These are phyloP conservation scores for Latheticus oryzae DNA, from an alignment of 2,888 invertebrate species.

Conservation along the genomic window DNA sequence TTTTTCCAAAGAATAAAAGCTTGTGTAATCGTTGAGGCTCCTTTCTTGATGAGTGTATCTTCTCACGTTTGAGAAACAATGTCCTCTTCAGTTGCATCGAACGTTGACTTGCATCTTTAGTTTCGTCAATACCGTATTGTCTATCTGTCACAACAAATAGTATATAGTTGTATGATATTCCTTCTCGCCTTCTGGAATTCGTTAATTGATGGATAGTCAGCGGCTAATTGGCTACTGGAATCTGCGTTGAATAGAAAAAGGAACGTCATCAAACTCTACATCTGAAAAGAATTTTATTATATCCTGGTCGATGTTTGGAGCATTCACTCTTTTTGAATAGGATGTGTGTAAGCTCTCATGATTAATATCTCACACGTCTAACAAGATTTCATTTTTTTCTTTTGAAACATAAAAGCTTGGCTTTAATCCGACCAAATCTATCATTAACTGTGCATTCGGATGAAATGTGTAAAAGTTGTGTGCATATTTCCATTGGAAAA, in stretches of 20 bases:
- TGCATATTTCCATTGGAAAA: conserved; percentile 60
- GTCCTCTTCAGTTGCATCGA: conserved; percentile 6
- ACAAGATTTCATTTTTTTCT: conserved; percentile 1
- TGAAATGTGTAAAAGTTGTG: conserved; percentile 42
- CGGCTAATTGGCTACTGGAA: conserved; percentile 51
- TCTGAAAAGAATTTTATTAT: conserved; percentile 18
- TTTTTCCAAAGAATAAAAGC: too few species aligned
- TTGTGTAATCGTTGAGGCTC: too few species aligned
- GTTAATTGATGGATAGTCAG: conserved; percentile 53
- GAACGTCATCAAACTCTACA: conserved; percentile 13
- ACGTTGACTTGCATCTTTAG: conserved; percentile 46
- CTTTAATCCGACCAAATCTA: conserved; percentile 28
- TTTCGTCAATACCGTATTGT: conserved; percentile 42
- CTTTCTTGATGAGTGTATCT: too few species aligned
- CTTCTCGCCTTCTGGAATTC: conserved; percentile 48
- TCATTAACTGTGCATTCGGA: conserved; percentile 42
- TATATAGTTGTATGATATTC: conserved; percentile 42
- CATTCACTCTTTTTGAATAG: not conserved
- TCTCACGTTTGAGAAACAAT: too few species aligned
- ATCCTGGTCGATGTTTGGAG: conserved; percentile 2
- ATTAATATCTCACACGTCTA: conserved; percentile 18
- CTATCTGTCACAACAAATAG: conserved; percentile 49
- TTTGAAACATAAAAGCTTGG: conserved; percentile 5
- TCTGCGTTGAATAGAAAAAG: conserved; percentile 36
- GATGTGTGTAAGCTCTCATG: not conserved